Evolutionary conservation across 2,888 invertebrate species (phyloP).

Genomic region (Microchrysa polita): DNA sequence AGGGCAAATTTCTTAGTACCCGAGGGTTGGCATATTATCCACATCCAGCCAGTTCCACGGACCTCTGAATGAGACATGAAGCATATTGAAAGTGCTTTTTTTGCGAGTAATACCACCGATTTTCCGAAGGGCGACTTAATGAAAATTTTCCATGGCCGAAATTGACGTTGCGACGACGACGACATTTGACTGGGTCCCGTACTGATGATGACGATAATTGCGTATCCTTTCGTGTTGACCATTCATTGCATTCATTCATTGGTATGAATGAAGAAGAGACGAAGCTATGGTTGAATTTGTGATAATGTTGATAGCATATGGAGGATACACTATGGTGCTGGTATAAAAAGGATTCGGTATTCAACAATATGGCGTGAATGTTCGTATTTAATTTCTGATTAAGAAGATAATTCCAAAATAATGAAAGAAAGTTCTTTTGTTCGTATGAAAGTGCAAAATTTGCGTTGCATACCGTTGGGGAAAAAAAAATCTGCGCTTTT

Average conservation of each 20-base stretch:
- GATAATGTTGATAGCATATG: slow-evolving; percentile 1
- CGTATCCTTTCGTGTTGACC: slow-evolving; percentile 5
- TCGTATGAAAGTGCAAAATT: slow-evolving; percentile 23
- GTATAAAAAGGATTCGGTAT: not conserved
- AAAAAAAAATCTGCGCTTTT: not conserved
- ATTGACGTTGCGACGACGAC: too few species aligned
- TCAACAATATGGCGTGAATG: slow-evolving; percentile 13
- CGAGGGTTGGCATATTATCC: too few species aligned
- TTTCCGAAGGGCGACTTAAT: slow-evolving; percentile 23
- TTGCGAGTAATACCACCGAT: slow-evolving; percentile 16
- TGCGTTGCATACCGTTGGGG: not conserved
- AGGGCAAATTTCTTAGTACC: too few species aligned
- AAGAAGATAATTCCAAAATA: slow-evolving; percentile 24
- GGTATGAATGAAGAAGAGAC: not conserved
- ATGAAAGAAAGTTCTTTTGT: slow-evolving; percentile 24
- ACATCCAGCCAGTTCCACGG: not conserved
- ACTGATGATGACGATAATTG: slow-evolving; percentile 24
- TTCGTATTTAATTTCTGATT: slow-evolving; percentile 13
- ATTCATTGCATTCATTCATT: not conserved
- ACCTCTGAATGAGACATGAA: not conserved
- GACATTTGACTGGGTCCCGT: slow-evolving; percentile 25
- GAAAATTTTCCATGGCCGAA: slow-evolving; percentile 17
- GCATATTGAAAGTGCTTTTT: slow-evolving; percentile 18
- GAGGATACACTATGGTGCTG: too few species aligned
- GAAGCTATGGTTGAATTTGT: not conserved